phyloP scores from a whole-genome alignment of 1,140 invertebrate genomes.

The Panagrolaimus sp. region DNA sequence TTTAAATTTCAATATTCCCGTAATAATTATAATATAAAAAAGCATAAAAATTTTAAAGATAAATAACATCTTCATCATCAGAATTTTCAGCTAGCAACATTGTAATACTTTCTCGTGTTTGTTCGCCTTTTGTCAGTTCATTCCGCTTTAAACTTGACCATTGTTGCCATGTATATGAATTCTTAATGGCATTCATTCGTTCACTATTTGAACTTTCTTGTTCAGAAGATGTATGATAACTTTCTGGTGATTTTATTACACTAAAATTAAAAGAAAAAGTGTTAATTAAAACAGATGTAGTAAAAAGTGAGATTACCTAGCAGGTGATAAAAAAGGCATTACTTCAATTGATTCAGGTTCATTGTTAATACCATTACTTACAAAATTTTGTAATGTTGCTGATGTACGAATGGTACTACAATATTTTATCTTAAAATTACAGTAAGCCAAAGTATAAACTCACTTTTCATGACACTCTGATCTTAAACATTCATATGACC shows the following conservation, averaged over 20 bases:
- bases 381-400: no score
- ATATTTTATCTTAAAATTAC: no score
- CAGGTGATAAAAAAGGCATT: not conserved
- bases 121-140: not conserved
- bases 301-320: not conserved
- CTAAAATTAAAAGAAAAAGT: not conserved
- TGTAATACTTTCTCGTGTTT: slow-evolving; percentile 6
- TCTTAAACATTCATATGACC: not conserved
- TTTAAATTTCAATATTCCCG: no score
- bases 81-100: slow-evolving; percentile 10
- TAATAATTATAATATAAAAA: no score
- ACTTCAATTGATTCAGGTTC: no score
- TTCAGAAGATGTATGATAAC: slow-evolving; percentile 1
- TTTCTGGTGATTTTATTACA: slow-evolving; percentile 8
- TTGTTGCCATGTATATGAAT: slow-evolving; percentile 8
- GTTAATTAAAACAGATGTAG: not conserved
- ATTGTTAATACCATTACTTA: no score
- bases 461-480: no score
- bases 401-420: no score
- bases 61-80: slow-evolving; percentile 11
- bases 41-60: not conserved
- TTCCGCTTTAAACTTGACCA: not conserved
- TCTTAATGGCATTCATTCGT: not conserved
- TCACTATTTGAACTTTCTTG: not conserved
- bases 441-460: no score